phyloP scores from a whole-genome alignment of 1,140 invertebrate species.

The Neodiprion pinetum region DNA sequence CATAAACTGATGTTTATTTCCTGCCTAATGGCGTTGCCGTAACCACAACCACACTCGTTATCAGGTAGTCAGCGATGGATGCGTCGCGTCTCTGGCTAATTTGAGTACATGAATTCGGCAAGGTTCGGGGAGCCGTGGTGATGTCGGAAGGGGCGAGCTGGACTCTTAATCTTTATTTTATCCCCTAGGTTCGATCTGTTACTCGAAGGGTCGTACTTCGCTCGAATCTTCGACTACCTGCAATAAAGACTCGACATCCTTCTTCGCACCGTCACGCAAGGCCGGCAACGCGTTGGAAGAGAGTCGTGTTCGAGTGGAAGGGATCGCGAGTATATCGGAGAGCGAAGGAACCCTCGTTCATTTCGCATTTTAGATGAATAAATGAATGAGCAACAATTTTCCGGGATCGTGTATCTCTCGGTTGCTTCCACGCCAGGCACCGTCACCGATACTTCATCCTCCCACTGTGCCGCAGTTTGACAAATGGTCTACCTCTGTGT shows the following conservation, averaged over 20 bases:
- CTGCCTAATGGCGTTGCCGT: no score
- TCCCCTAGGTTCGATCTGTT: slow-evolving; percentile 35
- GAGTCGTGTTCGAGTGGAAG: not conserved
- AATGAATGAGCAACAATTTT: not conserved
- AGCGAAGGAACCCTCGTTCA: not conserved
- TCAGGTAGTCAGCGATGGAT: not conserved
- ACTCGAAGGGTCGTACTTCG: slow-evolving; percentile 23
- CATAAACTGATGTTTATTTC: no score
- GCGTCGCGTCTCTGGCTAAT: not conserved
- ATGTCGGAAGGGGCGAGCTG: not conserved
- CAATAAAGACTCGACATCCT: not conserved
- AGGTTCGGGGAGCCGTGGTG: not conserved
- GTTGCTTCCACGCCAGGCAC: no score
- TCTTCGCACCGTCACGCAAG: slow-evolving; percentile 9
- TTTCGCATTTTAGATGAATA: not conserved
- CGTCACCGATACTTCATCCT: no score
- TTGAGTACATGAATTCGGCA: not conserved
- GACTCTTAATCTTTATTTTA: slow-evolving; percentile 38
- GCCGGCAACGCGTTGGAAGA: not conserved
- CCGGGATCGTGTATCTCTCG: no score
- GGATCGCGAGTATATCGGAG: not conserved
- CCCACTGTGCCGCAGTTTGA: not conserved
- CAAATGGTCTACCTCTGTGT: not conserved
- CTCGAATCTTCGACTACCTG: not conserved
- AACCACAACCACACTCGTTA: no score